Conservation (phyloP, 2,113 vertebrate genomes). For the Chaetodon trifascialis region DNA sequence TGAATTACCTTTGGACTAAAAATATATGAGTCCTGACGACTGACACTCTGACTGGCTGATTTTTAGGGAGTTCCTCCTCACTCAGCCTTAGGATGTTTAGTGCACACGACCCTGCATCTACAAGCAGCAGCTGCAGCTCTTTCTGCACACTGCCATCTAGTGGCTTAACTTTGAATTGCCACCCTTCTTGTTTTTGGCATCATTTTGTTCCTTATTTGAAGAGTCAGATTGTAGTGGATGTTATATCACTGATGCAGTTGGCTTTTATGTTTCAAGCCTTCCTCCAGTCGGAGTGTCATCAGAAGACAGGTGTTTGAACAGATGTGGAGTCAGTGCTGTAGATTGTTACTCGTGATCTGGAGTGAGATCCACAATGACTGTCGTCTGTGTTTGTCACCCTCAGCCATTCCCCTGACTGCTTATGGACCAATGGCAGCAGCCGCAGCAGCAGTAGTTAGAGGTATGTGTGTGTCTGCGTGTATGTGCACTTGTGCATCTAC, state of each 20-base stretch:
- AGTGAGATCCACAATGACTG: constrained; percentile 5
- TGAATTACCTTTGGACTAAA: not conserved
- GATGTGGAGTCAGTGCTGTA: constrained; percentile 51
- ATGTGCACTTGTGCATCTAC: constrained; percentile 15
- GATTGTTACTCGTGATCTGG: constrained; percentile 33
- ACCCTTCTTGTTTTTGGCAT: not conserved
- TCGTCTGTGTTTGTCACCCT: constrained; percentile 61
- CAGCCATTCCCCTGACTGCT: constrained; percentile 97
- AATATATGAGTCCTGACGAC: not conserved
- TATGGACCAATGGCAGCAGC: constrained; percentile 98
- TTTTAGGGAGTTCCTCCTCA: not conserved
- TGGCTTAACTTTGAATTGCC: constrained; percentile 2
- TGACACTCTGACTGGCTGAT: not conserved
- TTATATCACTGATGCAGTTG: not conserved
- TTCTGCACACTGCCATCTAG: constrained; percentile 45
- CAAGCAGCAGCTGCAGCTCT: not conserved
- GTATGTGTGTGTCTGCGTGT: constrained; percentile 66
- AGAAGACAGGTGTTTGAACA: constrained; percentile 54
- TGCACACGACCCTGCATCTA: not conserved
- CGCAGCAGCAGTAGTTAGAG: constrained; percentile 94
- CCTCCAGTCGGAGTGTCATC: constrained; percentile 34
- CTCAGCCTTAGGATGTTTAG: not conserved
- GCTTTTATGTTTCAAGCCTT: not conserved
- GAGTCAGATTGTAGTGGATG: not conserved
- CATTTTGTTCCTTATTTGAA: constrained; percentile 1